phyloP scores from a whole-genome alignment of 2,113 vertebrate genomes.

The Rhynchopsitta pachyrhyncha region DNA sequence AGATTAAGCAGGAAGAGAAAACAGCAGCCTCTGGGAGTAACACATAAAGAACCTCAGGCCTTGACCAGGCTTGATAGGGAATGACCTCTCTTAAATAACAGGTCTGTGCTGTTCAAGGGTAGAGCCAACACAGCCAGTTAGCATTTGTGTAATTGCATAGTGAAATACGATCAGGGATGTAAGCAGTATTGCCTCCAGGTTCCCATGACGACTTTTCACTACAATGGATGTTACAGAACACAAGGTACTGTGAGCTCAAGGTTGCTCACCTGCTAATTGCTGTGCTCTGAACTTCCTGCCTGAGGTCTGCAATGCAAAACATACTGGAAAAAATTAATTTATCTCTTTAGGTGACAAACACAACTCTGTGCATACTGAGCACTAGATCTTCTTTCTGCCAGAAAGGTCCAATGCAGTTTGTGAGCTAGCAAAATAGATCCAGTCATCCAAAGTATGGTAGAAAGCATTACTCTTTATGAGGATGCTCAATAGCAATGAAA shows the following conservation, averaged over 20 bases:
- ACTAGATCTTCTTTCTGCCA: background rate
- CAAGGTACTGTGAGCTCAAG: background rate
- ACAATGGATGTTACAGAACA: background rate
- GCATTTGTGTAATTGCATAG: background rate
- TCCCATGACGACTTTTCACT: background rate
- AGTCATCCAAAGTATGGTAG: background rate
- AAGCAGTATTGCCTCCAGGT: background rate
- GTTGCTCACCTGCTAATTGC: background rate
- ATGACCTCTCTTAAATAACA: background rate
- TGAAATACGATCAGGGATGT: background rate
- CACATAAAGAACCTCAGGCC: background rate
- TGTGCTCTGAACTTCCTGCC: background rate
- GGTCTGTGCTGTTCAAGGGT: background rate
- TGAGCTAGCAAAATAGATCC: background rate
- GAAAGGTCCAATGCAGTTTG: background rate
- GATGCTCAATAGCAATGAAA: constrained; percentile 35
- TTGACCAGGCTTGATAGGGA: background rate
- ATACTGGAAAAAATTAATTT: background rate
- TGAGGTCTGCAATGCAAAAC: background rate
- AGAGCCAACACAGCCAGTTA: accelerated
- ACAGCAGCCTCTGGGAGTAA: background rate
- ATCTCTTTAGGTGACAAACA: background rate
- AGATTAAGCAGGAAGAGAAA: background rate
- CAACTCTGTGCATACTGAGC: background rate
- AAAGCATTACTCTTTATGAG: constrained; percentile 43